Base-by-base conservation (phyloP, 2,888 invertebrate genomes). In the Pemphredon lugubris region DNA sequence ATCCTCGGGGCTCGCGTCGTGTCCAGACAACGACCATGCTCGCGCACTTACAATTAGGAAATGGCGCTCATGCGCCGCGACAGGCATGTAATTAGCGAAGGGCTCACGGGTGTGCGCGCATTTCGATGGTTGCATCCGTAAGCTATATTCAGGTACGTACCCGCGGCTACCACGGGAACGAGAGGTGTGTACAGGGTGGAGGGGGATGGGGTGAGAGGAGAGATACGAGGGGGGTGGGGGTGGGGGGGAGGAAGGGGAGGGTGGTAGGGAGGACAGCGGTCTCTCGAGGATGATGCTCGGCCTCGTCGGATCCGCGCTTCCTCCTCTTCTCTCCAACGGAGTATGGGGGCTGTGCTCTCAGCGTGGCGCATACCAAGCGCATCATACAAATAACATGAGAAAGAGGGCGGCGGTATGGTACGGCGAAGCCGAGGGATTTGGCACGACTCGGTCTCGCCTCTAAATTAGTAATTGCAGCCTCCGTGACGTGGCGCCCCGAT, bases 381-480 rank as follows among this genome's bases (percentile, higher is more conserved):
- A 67, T 60, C 77, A 55, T 79, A 74, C 71, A 79, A 80, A 75
- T 73, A 80, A 75, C 78, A 81, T 68, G 83, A 82, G 85, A 85
- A 84, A 84, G 86, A 85, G 82, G 83, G 86, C 85, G 83, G 82
- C 68, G 44, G 67, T 50, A 39, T 34, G 44, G 53, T 54, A 68
- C 68, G 72, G 72, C 76, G 70, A 72, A 74, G 83, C 76, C 75
- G 80, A 83, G 83, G 86, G 83, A 85, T 87, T 87, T 84, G 87
- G 85, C 87, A 87, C 86, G 86, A 87, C 86, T 86, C 73, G 86
- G 86, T 88, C 88, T 88, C 88, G 87, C 88, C 88, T 87, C 87
- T 85, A 87, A 88, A 87, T 88, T 87, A 87, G 87, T 88, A 88
- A 88, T 88, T 88, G 87, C 83, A 88, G 87, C 85, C 87, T 87